Evolutionary conservation across 2,113 vertebrate genomes (phyloP), one percentile per base, ranked within the genome.

Genomic region (Grallaria varia): DNA sequence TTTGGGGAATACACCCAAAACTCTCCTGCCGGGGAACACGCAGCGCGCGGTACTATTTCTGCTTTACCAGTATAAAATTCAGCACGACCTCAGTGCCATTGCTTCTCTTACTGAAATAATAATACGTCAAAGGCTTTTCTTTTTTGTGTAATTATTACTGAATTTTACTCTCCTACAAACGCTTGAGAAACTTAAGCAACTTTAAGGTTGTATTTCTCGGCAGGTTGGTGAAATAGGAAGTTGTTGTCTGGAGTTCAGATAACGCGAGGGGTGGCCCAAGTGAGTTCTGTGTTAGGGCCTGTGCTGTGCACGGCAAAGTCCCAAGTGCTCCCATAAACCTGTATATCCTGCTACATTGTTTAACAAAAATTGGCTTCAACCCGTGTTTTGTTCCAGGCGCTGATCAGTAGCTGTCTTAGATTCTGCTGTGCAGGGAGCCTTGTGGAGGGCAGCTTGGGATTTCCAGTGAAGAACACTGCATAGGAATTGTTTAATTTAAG

Each of bases 41-140:
- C 25, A 0, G 14, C 1, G 14, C 5, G 14, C 7, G 2, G 56
- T 25, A 8, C 37, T 15, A 0, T 5, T 33, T 18, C 30, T 56
- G 0, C 24, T 76, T 31, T 13, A 10, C 17, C 23, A 2, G 16
- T 24, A 1, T 35, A 42, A 64, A 75, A 47, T 58, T 23, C 37
- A 8, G 12, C 2, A 40, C 33, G 40, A 68, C 5, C 5, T 4
- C 4, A n/a, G 3, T 18, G 55, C n/a, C 6, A 1, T 11, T 23
- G 59, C 17, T 44, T 68, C 27, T 60, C 22, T 23, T 75, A 14
- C 24, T 60, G 7, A 76, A 53, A 40, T 59, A n/a, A 27, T 19
- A 40, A 9, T 6, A 19, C 31, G 21, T 39, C 25, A 2, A 12
- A 42, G 33, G 39, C 1, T 64, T 59, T 60, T 21, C 31, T 20